Base-by-base conservation (phyloP, 2,113 vertebrate species). In the Corythornis madagascariensis region DNA sequence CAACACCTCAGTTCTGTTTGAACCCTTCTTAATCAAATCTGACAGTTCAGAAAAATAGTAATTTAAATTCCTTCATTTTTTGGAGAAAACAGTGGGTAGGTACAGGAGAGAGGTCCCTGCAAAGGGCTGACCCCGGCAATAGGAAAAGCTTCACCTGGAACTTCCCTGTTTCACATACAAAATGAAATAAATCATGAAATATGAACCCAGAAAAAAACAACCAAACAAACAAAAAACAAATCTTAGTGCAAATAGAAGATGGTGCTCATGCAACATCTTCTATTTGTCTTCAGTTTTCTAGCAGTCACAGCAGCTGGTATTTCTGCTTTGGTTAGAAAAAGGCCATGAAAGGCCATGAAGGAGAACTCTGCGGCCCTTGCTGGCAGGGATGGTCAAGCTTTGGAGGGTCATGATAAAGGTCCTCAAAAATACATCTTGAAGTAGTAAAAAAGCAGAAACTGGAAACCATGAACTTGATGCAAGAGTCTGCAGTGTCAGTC, bases 31-130 rank as follows among this genome's bases (percentile, higher is more conserved):
- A 86, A 80, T 88, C 47, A 83, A 71, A 80, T 15, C 17, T 89
- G 88, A 92, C 79, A 94, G 90, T 79, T 77, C 55, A 89, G 82
- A 77, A 11, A 78, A 93, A 85, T 7, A 76, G 64, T 57, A 40
- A 86, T 89, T 89, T 83, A 89, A 76, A 90, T 92, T 86, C 88
- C 69, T 88, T 35, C 38, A 40, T 22, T 9, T 86, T 75, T 55
- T 55, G 67, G 67, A 70, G 75, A 66, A 76, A 91, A 77, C 47
- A 50, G 25, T 69, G 81, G 15, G 57, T n/a, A 55, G 16, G 53
- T 76, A 31, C 24, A 79, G 38, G 22, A 55, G 38, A 78, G 76
- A 79, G 29, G 60, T 42, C 55, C 29, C 47, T 85, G 47, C 33
- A 83, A 70, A 76, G 4, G 19, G 22, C 42, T 35, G 47, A 79